phyloP scores from a whole-genome alignment of 2,888 invertebrate genomes.

The Ecdyonurus torrentis region DNA sequence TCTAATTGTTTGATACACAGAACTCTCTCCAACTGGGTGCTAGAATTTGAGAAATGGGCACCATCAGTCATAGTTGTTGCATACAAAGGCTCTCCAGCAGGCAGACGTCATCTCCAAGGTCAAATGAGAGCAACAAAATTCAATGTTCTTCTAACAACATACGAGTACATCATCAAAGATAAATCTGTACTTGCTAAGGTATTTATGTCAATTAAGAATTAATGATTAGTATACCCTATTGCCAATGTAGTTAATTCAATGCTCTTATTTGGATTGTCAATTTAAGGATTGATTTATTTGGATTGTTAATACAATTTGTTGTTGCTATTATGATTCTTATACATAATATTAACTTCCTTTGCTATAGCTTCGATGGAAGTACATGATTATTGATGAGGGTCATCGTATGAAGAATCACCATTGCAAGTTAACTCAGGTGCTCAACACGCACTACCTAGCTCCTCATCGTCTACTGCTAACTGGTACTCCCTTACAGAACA shows the following conservation, averaged over 20 bases:
- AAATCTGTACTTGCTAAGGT: conserved; percentile 40
- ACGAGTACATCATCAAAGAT: conserved; percentile 47
- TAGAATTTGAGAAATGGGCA: conserved; percentile 46
- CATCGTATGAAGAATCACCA: conserved; percentile 53
- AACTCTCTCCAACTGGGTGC: conserved; percentile 43
- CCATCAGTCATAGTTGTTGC: conserved; percentile 32
- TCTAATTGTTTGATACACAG: conserved; percentile 10
- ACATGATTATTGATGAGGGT: conserved; percentile 51
- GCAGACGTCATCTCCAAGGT: conserved; percentile 23
- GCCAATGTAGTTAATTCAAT: not conserved
- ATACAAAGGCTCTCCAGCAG: conserved; percentile 32
- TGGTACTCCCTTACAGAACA: conserved; percentile 40
- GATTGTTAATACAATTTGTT: not conserved
- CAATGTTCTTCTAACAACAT: conserved; percentile 44
- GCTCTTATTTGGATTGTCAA: not conserved
- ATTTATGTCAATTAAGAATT: conserved; percentile 2
- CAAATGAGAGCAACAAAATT: conserved; percentile 32
- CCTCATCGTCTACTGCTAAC: conserved; percentile 41
- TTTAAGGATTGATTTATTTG: not conserved
- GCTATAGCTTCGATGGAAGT: conserved; percentile 38
- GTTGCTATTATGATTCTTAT: too few relatives aligned
- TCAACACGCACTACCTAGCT: conserved; percentile 41
- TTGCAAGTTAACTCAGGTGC: conserved; percentile 40
- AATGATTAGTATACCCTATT: not conserved
- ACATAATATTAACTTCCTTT: conserved; percentile 8